A percentile compares a stretch with the other conserved stretches of the same genome.
phyloP scores from a whole-genome alignment of 2,113 vertebrate genomes.

The Hippocampus guttulatus region DNA sequence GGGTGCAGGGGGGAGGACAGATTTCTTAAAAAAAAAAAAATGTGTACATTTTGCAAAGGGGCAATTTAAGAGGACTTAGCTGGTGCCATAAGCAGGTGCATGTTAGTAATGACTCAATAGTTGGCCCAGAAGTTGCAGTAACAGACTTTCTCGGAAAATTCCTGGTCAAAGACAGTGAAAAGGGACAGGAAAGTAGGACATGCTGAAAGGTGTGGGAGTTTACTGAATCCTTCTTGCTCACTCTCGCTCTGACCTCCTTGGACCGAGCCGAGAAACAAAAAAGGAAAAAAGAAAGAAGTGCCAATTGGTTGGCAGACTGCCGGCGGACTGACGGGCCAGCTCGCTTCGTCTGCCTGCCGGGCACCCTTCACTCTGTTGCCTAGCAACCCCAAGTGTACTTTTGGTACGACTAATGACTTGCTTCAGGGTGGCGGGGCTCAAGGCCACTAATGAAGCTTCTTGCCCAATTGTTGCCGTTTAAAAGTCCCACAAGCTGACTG shows the following conservation, averaged over 20 bases:
- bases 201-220: slow-evolving; percentile 52
- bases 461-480: slow-evolving; percentile 62
- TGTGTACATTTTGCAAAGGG: background rate
- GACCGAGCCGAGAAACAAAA: slow-evolving; percentile 47
- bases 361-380: slow-evolving; percentile 61
- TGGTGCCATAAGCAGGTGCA: slow-evolving; percentile 21
- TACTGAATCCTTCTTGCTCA: slow-evolving; percentile 33
- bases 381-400: slow-evolving; percentile 72
- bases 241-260: slow-evolving; percentile 56
- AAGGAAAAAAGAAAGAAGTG: slow-evolving; percentile 45
- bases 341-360: slow-evolving; percentile 45
- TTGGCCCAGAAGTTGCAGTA: slow-evolving; percentile 35
- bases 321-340: slow-evolving; percentile 55
- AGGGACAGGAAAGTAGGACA: slow-evolving; percentile 65
- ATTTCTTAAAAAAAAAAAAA: background rate
- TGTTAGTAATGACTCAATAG: slow-evolving; percentile 17
- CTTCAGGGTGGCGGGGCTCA: slow-evolving; percentile 56
- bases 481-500: slow-evolving; percentile 58
- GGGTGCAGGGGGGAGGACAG: background rate
- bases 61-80: background rate
- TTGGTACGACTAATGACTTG: slow-evolving; percentile 69
- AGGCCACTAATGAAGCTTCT: slow-evolving; percentile 66
- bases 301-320: slow-evolving; percentile 65
- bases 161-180: slow-evolving; percentile 55
- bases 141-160: slow-evolving; percentile 46